Base-by-base conservation (phyloP, 2,797 vertebrate species). In the Epinephelus awoara region DNA sequence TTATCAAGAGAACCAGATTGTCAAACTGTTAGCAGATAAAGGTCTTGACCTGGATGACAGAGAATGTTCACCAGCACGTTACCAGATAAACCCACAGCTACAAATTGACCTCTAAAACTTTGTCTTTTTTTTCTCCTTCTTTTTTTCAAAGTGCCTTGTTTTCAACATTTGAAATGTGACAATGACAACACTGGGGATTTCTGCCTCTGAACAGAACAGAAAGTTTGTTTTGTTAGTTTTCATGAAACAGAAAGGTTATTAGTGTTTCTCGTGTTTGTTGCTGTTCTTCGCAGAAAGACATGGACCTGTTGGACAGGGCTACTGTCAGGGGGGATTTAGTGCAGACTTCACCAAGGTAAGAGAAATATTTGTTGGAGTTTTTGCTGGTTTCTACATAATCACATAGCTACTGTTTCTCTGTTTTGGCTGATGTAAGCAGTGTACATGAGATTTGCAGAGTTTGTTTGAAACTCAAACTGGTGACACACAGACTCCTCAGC, bases 251-350 rank as follows among this genome's bases (percentile, higher is more conserved):
- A 23, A 12, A 0, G 50, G 38, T 58, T 21, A 84, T 80, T 18
- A 52, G 4, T 66, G 70, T 64, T 83, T 67, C 38, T n/a, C 15
- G 3, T 83, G 58, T 74, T 50, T 71, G 66, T 4, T 87, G 67
- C 69, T 86, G 54, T 83, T 79, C 49, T 29, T 77, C 58, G 50
- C 85, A 97, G 97, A 97, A 84, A 91, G 94, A 83, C 91, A 94
- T 63, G 93, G 91, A 10, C 93, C 90, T 44, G 89, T 90, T 12
- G 96, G 96, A 56, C 97, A 97, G 89, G 97, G 97, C 6, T 97
- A 96, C 85, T 97, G 97, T 92, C 97, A 97, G 89, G 96, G 96
- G 5, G 97, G 96, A 56, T 97, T 97, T 89, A 97, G 96, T 77
- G 96, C 96, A 0, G 97, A 97, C 86, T 96, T 97, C 87, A 97